A percentile compares a stretch with the other conserved stretches of the same genome.
These are phyloP conservation scores for Cephus cinctus DNA, from an alignment of 1,140 invertebrate genomes.

Conservation along the genomic window DNA sequence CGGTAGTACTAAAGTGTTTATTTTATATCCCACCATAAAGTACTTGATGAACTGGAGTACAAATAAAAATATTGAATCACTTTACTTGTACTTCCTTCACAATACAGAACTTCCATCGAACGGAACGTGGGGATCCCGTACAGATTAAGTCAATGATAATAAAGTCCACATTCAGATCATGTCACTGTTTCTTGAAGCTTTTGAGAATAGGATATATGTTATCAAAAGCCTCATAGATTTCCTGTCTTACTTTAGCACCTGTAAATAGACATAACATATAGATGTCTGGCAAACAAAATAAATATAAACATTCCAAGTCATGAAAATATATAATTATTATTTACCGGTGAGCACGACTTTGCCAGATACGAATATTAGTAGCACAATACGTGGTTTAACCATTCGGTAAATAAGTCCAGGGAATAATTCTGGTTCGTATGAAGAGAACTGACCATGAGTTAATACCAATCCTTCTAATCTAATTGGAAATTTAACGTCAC, in stretches of 20 bases:
- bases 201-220: constrained; percentile 99
- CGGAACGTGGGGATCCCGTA: no score
- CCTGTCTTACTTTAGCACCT: constrained; percentile 96
- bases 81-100: no score
- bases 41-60: no score
- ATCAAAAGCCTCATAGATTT: constrained; percentile 99
- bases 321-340: constrained; percentile 15
- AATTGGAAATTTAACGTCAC: constrained; percentile 99
- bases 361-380: constrained; percentile 98
- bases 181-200: constrained; percentile 93
- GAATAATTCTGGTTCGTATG: constrained; percentile 92
- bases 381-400: constrained; percentile 98
- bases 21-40: no score
- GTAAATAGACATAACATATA: constrained; percentile 26
- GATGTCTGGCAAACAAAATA: constrained; percentile 10
- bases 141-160: no score
- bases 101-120: no score
- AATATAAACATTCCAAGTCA: not conserved
- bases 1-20: no score
- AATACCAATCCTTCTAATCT: constrained; percentile 94
- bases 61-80: no score
- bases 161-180: no score
- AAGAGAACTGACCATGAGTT: constrained; percentile 97
- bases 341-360: constrained; percentile 94
- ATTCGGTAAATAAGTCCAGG: constrained; percentile 99